These are phyloP conservation scores for Bubo blakistoni DNA, from an alignment of 2,113 vertebrate species.

Conservation along the genomic window DNA sequence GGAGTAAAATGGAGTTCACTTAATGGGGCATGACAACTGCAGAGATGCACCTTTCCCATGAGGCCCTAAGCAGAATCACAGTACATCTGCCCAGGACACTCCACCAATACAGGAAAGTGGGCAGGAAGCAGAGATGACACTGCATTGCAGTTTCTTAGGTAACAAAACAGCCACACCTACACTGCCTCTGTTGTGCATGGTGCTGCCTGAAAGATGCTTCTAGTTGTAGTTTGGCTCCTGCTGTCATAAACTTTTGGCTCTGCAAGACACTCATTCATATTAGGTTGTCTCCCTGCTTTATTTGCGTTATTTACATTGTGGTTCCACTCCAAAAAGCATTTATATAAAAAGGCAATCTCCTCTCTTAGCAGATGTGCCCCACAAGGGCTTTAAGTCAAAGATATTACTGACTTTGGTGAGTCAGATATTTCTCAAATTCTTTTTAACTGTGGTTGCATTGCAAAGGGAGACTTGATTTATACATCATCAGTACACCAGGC, in stretches of 20 bases:
- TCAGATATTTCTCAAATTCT: conserved; percentile 12
- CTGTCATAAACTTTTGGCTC: neutral
- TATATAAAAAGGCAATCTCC: neutral
- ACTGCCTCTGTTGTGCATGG: neutral
- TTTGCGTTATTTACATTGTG: neutral
- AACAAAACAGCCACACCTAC: neutral
- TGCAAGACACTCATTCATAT: neutral
- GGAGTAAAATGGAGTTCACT: neutral
- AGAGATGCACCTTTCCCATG: neutral
- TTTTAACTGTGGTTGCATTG: neutral
- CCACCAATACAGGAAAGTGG: neutral
- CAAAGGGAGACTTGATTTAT: neutral
- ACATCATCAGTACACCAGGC: neutral
- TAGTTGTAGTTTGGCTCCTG: neutral
- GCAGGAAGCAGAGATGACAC: neutral
- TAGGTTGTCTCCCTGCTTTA: neutral
- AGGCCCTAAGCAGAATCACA: neutral
- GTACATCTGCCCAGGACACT: neutral
- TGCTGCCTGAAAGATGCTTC: neutral
- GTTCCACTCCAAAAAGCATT: neutral
- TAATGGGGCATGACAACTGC: neutral
- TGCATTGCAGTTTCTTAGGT: neutral
- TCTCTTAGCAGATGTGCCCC: neutral
- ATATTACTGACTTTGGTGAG: neutral
- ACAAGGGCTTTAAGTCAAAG: neutral